Conservation (phyloP, 2,113 vertebrate species). For the Phaethon lepturus region DNA sequence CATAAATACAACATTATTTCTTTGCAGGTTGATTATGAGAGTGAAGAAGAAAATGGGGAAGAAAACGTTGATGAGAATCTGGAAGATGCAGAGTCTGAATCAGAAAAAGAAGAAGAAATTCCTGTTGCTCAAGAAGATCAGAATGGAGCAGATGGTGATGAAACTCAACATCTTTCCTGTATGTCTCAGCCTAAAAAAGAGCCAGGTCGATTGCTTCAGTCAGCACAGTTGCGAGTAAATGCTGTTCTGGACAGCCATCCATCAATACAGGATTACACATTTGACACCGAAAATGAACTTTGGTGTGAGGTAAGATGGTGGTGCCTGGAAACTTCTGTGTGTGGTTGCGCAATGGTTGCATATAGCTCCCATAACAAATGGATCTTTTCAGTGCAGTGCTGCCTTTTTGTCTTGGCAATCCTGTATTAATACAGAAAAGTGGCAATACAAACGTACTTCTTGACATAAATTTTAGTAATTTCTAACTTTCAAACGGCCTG, state of each 20-base stretch:
- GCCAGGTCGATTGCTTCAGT: background rate
- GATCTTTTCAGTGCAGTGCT: background rate
- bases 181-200: background rate
- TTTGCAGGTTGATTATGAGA: slow-evolving; percentile 93
- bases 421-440: background rate
- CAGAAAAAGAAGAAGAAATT: background rate
- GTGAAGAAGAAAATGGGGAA: slow-evolving; percentile 82
- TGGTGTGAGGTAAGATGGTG: slow-evolving; percentile 90
- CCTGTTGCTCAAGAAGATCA: background rate
- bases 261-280: slow-evolving; percentile 83
- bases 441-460: background rate
- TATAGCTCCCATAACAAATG: background rate
- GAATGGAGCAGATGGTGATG: background rate
- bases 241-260: slow-evolving; percentile 77
- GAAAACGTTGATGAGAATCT: slow-evolving; percentile 10
- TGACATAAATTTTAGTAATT: background rate
- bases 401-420: background rate
- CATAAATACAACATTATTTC: background rate
- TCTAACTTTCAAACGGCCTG: background rate
- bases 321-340: background rate
- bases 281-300: slow-evolving; percentile 81
- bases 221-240: slow-evolving; percentile 73
- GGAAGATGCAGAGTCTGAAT: slow-evolving; percentile 44
- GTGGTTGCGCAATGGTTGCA: background rate
- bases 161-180: background rate